These are phyloP conservation scores for Muscidifurax raptorellus DNA, from an alignment of 1,140 invertebrate species.

Conservation along the genomic window DNA sequence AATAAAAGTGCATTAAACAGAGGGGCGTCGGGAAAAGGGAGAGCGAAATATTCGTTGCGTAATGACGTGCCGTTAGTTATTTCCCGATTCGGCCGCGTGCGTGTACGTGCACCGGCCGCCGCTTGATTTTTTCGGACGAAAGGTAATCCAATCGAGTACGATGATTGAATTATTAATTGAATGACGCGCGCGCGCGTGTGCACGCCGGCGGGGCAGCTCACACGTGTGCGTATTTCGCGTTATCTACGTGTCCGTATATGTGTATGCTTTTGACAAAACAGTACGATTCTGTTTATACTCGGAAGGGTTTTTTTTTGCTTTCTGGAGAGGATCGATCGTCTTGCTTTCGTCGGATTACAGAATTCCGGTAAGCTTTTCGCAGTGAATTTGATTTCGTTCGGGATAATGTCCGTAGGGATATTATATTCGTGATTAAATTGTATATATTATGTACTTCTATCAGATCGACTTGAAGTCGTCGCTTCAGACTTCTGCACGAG, in stretches of 20 bases:
- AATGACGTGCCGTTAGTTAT: slow-evolving; percentile 64
- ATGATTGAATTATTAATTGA: slow-evolving; percentile 76
- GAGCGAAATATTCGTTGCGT: slow-evolving; percentile 50
- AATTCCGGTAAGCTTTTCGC: neutral
- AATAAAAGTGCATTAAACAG: slow-evolving; percentile 33
- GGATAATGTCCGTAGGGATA: neutral
- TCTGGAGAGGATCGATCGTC: neutral
- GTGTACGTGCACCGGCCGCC: neutral
- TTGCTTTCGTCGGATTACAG: neutral
- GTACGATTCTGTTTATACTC: neutral
- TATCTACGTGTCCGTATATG: neutral
- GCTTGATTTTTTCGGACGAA: slow-evolving; percentile 60
- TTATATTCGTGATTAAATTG: neutral
- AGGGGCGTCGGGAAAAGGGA: neutral
- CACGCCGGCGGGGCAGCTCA: slow-evolving; percentile 60
- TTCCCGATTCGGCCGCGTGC: slow-evolving; percentile 20
- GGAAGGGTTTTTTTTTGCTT: neutral
- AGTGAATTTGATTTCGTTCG: neutral
- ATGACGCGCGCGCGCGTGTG: slow-evolving; percentile 62
- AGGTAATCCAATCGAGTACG: slow-evolving; percentile 71
- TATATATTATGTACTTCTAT: too few species aligned
- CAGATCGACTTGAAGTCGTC: neutral
- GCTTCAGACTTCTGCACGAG: neutral
- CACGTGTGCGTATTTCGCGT: slow-evolving; percentile 51
- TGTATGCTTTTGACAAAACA: too few species aligned